phyloP scores from a whole-genome alignment of 2,888 invertebrate genomes.

The Chymomyza amoena region DNA sequence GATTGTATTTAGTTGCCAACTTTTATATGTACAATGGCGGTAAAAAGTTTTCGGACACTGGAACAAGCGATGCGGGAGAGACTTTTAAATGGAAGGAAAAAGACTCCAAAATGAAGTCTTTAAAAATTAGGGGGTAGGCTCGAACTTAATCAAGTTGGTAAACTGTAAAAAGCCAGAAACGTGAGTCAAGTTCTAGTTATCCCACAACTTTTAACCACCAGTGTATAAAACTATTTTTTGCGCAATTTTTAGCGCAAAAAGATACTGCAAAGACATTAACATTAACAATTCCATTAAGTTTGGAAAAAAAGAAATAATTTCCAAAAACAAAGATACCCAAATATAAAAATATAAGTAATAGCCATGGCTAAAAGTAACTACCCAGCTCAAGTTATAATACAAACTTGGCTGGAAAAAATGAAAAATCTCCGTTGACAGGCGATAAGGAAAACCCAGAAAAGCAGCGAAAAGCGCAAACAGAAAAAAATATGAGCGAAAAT shows the following conservation, averaged over 20 bases:
- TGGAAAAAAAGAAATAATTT: constrained; percentile 28
- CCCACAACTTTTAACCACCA: too few species aligned
- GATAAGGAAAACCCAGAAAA: constrained; percentile 6
- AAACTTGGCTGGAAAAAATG: constrained; percentile 8
- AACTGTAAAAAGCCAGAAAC: too few species aligned
- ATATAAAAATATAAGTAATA: not conserved
- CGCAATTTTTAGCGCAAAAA: not conserved
- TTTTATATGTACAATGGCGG: too few species aligned
- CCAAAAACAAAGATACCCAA: constrained; percentile 14
- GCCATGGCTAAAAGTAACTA: not conserved
- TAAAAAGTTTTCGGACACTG: too few species aligned
- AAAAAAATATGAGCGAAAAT: constrained; percentile 19
- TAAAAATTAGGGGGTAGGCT: too few species aligned
- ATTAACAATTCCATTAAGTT: constrained; percentile 66
- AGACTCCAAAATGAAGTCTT: too few species aligned
- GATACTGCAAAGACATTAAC: constrained; percentile 29
- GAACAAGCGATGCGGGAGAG: too few species aligned
- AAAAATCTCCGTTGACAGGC: constrained; percentile 59
- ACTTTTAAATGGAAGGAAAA: too few species aligned
- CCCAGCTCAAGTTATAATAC: not conserved
- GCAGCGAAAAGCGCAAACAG: not conserved
- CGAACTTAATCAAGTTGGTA: too few species aligned
- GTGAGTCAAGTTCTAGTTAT: too few species aligned
- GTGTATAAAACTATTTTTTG: not conserved
- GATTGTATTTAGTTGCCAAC: not conserved